Evolutionary conservation across 2,888 invertebrate species (phyloP).

Genomic region (Aphodius granarius): DNA sequence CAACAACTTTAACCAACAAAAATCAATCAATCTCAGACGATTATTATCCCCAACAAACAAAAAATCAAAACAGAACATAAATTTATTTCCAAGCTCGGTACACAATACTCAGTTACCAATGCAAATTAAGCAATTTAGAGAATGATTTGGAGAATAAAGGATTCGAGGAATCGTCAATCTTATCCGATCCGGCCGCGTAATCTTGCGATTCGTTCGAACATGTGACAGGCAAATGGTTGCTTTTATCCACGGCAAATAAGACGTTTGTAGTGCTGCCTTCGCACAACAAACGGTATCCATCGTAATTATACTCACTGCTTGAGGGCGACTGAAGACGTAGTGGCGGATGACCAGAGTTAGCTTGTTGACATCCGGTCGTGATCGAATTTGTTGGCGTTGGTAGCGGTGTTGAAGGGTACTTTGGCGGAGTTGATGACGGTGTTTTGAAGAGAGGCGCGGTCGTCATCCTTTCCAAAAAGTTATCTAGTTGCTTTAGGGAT

Average conservation of each 20-base stretch:
- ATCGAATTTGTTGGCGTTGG: constrained; percentile 48
- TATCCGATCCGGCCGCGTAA: neutral
- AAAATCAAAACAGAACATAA: neutral
- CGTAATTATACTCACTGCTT: constrained; percentile 53
- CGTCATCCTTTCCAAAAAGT: constrained; percentile 86
- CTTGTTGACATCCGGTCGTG: constrained; percentile 20
- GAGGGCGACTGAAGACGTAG: constrained; percentile 55
- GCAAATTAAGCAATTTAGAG: neutral
- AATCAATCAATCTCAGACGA: neutral
- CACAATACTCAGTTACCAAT: neutral
- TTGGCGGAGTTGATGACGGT: constrained; percentile 72
- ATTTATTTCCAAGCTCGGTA: neutral
- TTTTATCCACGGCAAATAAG: neutral
- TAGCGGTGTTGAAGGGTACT: constrained; percentile 61
- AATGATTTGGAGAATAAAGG: neutral
- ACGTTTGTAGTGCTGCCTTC: neutral
- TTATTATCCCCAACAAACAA: neutral
- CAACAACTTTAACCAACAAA: too few species aligned
- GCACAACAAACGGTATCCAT: constrained; percentile 7
- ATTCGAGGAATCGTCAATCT: neutral
- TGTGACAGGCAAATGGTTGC: neutral
- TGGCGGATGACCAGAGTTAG: constrained; percentile 39
- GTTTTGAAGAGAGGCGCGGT: constrained; percentile 72
- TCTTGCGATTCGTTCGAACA: neutral
- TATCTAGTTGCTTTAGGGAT: constrained; percentile 88